Conservation (phyloP, 2,113 vertebrate genomes). For the Anhinga rufa region DNA sequence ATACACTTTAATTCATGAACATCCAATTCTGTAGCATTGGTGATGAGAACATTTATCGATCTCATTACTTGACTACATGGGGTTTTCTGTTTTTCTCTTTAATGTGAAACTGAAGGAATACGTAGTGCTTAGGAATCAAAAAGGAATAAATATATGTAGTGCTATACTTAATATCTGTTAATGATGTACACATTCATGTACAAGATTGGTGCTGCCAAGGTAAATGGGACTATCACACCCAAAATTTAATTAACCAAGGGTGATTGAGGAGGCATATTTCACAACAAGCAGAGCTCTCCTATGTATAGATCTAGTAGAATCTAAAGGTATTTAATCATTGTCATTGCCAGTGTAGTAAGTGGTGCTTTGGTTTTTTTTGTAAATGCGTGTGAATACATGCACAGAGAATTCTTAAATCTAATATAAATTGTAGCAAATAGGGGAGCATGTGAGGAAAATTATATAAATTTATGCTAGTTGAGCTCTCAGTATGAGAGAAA, state of each 20-base stretch:
- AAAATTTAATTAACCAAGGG: background rate
- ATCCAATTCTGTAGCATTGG: background rate
- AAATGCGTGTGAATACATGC: fast-evolving
- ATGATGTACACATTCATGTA: background rate
- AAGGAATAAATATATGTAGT: background rate
- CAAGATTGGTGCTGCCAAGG: fast-evolving
- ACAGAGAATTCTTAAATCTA: background rate
- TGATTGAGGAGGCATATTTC: background rate
- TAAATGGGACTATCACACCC: background rate
- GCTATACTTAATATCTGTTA: background rate
- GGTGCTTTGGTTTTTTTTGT: background rate
- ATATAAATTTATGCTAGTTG: background rate
- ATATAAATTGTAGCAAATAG: background rate
- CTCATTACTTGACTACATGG: background rate
- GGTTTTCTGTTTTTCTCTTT: background rate
- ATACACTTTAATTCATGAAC: background rate
- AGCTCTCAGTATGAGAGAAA: background rate
- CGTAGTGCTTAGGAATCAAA: background rate
- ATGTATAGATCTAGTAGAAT: background rate
- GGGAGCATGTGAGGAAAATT: background rate
- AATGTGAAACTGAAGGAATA: background rate
- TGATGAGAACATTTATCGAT: background rate
- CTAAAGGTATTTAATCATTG: background rate
- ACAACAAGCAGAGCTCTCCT: background rate
- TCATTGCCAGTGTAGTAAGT: background rate